phyloP scores from a whole-genome alignment of 2,113 vertebrate genomes.

The Channa argus region DNA sequence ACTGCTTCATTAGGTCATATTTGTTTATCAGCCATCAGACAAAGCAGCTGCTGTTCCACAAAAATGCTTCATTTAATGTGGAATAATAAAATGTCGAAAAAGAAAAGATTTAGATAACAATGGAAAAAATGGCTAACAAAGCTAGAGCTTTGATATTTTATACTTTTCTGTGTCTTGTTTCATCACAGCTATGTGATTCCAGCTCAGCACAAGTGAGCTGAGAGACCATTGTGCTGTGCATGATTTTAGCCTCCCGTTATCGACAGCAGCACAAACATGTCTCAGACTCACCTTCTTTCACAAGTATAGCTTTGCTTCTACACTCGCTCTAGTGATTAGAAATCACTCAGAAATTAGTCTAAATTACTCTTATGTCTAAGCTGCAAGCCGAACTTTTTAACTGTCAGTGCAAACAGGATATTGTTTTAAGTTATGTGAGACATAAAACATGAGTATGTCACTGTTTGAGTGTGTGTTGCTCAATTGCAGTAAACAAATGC shows the following conservation, averaged over 20 bases:
- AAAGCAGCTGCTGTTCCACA: constrained; percentile 67
- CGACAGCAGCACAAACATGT: constrained; percentile 6
- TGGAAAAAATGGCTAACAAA: neutral
- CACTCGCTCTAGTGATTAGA: too few species aligned
- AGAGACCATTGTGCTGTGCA: neutral
- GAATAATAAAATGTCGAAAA: neutral
- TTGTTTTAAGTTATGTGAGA: constrained; percentile 12
- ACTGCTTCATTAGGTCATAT: constrained; percentile 78
- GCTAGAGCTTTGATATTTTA: neutral
- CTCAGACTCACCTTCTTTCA: neutral
- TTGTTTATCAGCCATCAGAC: constrained; percentile 74
- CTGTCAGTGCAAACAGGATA: neutral
- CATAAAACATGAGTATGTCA: constrained; percentile 13
- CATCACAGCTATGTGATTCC: neutral
- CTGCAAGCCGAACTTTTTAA: neutral
- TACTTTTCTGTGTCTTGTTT: neutral
- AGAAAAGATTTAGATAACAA: neutral
- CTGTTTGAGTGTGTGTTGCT: constrained; percentile 23
- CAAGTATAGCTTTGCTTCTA: too few species aligned
- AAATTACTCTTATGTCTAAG: neutral
- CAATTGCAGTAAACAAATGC: constrained; percentile 34
- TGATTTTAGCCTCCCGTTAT: neutral
- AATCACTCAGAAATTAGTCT: neutral
- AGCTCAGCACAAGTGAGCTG: neutral
- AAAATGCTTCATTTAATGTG: constrained; percentile 16